phyloP scores from a whole-genome alignment of 2,113 vertebrate genomes.

The Mus spicilegus region DNA sequence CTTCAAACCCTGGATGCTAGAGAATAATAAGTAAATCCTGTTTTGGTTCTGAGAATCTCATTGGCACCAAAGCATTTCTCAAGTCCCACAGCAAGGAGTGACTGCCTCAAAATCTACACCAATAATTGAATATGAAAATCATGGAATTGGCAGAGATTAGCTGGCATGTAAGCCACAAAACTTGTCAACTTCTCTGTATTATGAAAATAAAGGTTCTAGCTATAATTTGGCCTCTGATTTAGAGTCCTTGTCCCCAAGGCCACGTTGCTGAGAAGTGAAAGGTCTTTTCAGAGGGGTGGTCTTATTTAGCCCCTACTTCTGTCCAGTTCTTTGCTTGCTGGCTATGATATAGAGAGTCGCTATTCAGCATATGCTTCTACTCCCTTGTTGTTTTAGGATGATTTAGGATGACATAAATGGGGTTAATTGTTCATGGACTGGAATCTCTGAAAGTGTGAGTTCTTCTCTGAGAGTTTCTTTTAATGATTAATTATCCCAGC shows the following conservation, averaged over 20 bases:
- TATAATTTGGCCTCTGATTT: neutral
- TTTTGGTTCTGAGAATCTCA: neutral
- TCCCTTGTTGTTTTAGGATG: fast-evolving
- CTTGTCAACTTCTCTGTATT: neutral
- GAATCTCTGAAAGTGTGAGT: neutral
- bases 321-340: neutral
- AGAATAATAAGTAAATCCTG: neutral
- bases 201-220: neutral
- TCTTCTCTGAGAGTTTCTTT: neutral
- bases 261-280: too few relatives aligned
- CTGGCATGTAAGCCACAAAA: neutral
- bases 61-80: neutral
- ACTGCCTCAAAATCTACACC: neutral
- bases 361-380: neutral
- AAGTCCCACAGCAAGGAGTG: neutral
- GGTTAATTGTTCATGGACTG: neutral
- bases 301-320: neutral
- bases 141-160: neutral
- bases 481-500: neutral
- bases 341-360: neutral
- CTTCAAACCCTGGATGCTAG: too few relatives aligned
- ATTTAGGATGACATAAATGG: too few relatives aligned
- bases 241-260: too few relatives aligned
- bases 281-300: neutral
- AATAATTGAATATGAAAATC: neutral